phyloP scores from a whole-genome alignment of 2,888 invertebrate species.

The Mythimna loreyi region DNA sequence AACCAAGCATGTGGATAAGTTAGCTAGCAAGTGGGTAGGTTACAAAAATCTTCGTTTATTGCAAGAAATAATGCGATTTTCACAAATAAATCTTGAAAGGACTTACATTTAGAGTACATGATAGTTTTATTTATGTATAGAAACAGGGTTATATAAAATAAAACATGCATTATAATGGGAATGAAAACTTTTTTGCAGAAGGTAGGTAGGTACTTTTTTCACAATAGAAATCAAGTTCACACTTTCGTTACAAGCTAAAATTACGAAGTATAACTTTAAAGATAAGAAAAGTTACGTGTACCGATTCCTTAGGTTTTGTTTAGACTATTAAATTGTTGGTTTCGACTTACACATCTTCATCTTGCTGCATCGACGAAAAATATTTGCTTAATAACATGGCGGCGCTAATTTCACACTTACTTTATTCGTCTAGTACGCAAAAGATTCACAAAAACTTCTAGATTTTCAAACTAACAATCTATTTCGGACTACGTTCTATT shows the following conservation, averaged over 20 bases:
- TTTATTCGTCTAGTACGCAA: slow-evolving; percentile 2
- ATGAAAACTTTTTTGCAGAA: background rate
- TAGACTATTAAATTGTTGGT: slow-evolving; percentile 1
- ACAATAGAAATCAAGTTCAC: too few relatives aligned
- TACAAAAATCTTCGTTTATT: background rate
- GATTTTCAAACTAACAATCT: background rate
- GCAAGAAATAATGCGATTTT: background rate
- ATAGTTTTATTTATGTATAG: background rate
- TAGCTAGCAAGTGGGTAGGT: background rate
- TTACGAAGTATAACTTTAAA: slow-evolving; percentile 7
- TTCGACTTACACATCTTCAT: slow-evolving; percentile 66
- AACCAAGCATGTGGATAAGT: background rate
- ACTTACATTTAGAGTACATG: background rate
- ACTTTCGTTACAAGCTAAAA: background rate
- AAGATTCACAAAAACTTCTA: slow-evolving; percentile 9
- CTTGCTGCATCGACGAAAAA: slow-evolving; percentile 74
- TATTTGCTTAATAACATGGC: slow-evolving; percentile 74
- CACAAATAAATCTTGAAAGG: background rate
- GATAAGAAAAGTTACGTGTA: background rate
- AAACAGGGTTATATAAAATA: background rate
- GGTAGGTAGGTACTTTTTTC: background rate
- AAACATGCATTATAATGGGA: background rate
- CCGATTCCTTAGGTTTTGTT: slow-evolving; percentile 6
- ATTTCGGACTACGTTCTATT: background rate
- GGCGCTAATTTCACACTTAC: slow-evolving; percentile 17